Conservation (phyloP, 2,888 invertebrate species). For the Nineta flava region DNA sequence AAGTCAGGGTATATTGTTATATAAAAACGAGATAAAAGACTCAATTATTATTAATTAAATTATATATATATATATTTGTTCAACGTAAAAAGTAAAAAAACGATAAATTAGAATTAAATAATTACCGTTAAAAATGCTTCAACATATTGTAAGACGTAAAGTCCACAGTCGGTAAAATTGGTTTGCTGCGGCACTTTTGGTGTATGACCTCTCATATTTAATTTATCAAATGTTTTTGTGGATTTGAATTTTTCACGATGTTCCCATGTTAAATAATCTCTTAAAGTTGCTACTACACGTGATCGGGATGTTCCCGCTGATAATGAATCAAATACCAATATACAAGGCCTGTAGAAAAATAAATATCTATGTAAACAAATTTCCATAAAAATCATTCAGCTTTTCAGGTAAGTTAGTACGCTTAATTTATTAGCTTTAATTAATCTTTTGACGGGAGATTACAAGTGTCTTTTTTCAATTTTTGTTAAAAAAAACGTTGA, state of each 20-base stretch:
- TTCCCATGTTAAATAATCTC: constrained; percentile 84
- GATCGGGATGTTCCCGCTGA: constrained; percentile 66
- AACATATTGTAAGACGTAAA: constrained; percentile 89
- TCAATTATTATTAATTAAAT: too few relatives aligned
- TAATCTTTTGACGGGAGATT: too few relatives aligned
- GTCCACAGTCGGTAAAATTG: constrained; percentile 93
- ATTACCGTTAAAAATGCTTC: constrained; percentile 84
- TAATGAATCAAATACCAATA: constrained; percentile 90
- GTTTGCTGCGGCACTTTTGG: constrained; percentile 95
- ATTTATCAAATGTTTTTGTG: constrained; percentile 58
- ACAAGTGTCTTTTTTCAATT: too few relatives aligned
- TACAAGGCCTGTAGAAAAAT: constrained; percentile 60
- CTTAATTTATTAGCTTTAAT: too few relatives aligned
- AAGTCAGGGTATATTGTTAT: too few relatives aligned
- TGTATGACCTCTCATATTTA: constrained; percentile 70
- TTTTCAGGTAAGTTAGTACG: background rate
- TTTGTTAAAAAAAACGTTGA: too few relatives aligned
- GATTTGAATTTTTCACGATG: constrained; percentile 51
- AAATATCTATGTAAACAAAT: constrained; percentile 27
- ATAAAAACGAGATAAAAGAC: too few relatives aligned
- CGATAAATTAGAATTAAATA: constrained; percentile 3
- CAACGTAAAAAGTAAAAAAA: background rate
- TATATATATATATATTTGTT: background rate
- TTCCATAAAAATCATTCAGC: constrained; percentile 3
- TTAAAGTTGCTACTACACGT: constrained; percentile 72